Evolutionary conservation across 2,797 vertebrate genomes (phyloP).

Genomic region (Tapirus indicus): DNA sequence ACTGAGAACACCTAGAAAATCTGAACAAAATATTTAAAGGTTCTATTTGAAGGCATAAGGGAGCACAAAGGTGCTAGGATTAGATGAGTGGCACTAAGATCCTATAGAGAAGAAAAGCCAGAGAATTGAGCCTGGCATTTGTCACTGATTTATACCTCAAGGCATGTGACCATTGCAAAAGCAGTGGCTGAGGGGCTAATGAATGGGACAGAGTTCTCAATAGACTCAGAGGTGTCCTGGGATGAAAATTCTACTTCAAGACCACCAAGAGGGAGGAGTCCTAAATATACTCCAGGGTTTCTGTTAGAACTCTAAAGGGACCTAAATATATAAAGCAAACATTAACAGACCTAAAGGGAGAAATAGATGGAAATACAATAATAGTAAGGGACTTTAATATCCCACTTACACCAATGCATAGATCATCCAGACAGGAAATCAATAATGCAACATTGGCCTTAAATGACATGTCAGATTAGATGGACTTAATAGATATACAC

Average conservation of each 20-base stretch:
- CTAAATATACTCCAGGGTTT: not conserved
- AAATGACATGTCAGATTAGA: not conserved
- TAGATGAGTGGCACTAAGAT: not conserved
- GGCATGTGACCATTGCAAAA: not conserved
- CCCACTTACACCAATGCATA: not conserved
- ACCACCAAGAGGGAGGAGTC: not conserved
- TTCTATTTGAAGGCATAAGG: not conserved
- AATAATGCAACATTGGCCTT: not conserved
- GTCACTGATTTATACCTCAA: not conserved
- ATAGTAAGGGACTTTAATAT: not conserved
- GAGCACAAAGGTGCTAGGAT: not conserved
- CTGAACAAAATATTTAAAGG: not conserved
- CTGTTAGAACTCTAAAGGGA: not conserved
- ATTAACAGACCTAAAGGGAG: not conserved
- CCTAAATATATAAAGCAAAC: not conserved
- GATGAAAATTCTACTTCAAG: slow-evolving; percentile 7
- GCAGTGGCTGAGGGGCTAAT: not conserved
- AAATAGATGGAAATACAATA: not conserved
- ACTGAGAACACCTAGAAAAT: slow-evolving; percentile 31
- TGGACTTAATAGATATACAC: not conserved
- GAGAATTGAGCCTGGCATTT: not conserved
- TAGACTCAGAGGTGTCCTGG: not conserved
- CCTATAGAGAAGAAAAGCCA: slow-evolving; percentile 36
- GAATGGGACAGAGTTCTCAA: not conserved
- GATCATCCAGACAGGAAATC: not conserved